These are phyloP conservation scores for Stegana nigrithorax DNA, from an alignment of 2,888 invertebrate species.

Conservation along the genomic window DNA sequence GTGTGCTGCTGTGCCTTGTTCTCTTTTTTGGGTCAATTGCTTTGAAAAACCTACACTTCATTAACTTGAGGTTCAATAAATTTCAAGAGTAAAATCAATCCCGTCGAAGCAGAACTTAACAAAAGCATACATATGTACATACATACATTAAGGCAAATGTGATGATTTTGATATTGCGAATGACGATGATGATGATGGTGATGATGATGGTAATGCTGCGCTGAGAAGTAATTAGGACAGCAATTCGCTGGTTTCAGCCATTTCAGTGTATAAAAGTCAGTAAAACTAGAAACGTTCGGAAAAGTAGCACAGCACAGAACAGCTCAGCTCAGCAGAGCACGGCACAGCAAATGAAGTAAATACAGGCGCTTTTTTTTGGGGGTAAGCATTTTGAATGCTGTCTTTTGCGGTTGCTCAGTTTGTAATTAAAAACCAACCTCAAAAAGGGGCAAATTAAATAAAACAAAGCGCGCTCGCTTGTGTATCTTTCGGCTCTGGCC, in stretches of 20 bases:
- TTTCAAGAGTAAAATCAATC: constrained; percentile 26
- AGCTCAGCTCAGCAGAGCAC: too few relatives aligned
- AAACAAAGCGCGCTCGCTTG: neutral
- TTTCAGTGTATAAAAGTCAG: too few relatives aligned
- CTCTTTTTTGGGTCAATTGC: constrained; percentile 16
- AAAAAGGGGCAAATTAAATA: neutral
- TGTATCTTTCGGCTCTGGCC: too few relatives aligned
- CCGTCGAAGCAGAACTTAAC: constrained; percentile 23
- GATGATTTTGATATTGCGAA: neutral
- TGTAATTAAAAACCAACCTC: neutral
- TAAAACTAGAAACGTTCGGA: too few relatives aligned
- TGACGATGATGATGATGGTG: constrained; percentile 6
- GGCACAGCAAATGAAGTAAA: too few relatives aligned
- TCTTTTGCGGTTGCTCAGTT: too few relatives aligned
- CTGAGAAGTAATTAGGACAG: constrained; percentile 44
- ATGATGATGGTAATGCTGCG: constrained; percentile 8
- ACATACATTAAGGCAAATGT: constrained; percentile 38
- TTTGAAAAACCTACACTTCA: constrained; percentile 26
- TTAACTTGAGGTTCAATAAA: constrained; percentile 42
- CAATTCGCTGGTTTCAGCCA: constrained; percentile 2
- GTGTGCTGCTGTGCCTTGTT: too few relatives aligned
- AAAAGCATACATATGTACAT: constrained; percentile 21
- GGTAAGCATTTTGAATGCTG: neutral
- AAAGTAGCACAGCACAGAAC: too few relatives aligned
- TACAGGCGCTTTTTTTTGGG: neutral